Percentiles rank a stretch among this genome's conserved stretches.
Conservation (phyloP, 2,113 vertebrate genomes). For the Hydrolagus affinis region DNA sequence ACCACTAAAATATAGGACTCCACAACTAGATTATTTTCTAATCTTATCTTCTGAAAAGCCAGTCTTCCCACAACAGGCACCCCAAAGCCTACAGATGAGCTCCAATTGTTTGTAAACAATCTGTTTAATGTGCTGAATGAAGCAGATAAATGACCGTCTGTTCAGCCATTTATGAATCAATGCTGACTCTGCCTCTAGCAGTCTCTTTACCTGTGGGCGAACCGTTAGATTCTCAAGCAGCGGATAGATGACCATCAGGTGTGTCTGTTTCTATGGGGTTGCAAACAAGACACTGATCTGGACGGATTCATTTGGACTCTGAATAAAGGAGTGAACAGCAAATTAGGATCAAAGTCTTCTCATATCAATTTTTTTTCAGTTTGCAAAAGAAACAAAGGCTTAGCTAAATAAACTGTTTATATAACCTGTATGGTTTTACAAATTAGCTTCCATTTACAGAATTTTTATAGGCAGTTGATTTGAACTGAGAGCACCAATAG, state of each 20-base stretch:
- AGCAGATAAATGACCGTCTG: slow-evolving; percentile 27
- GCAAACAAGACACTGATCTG: neutral
- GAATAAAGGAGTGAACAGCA: neutral
- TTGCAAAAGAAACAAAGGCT: neutral
- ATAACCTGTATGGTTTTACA: neutral
- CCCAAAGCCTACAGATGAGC: slow-evolving; percentile 18
- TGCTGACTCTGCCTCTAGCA: slow-evolving; percentile 1
- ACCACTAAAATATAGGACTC: too few relatives aligned
- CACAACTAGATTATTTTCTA: neutral
- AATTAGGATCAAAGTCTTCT: neutral
- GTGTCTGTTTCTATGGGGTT: neutral
- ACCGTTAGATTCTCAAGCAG: neutral
- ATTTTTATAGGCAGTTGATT: neutral
- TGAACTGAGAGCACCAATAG: neutral
- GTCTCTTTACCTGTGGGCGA: neutral
- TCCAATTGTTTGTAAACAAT: slow-evolving; percentile 32
- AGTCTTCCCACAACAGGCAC: neutral
- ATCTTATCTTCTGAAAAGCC: slow-evolving; percentile 9
- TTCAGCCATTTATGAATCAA: slow-evolving; percentile 26
- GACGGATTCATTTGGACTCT: neutral
- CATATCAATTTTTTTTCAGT: neutral
- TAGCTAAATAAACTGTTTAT: neutral
- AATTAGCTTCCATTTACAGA: neutral
- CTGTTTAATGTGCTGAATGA: slow-evolving; percentile 22
- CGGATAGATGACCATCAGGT: neutral